Percentiles rank a stretch among this genome's conserved stretches.
phyloP scores from a whole-genome alignment of 2,797 vertebrate species.

The Protonibea diacanthus region DNA sequence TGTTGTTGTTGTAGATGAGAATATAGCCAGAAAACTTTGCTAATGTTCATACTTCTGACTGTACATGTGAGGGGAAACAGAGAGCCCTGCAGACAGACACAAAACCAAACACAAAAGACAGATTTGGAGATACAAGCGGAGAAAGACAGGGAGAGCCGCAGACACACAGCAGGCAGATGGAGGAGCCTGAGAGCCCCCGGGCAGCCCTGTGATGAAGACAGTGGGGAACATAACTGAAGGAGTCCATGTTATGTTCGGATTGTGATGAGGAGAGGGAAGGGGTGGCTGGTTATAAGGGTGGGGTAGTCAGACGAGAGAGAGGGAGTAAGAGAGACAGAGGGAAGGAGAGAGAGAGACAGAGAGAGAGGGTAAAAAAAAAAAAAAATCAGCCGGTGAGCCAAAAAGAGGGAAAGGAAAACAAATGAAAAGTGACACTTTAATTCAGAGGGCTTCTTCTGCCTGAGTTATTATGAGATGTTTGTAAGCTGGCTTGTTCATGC shows the following conservation, averaged over 20 bases:
- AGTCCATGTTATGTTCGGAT: slow-evolving; percentile 77
- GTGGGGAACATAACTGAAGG: slow-evolving; percentile 76
- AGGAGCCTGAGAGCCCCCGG: slow-evolving; percentile 78
- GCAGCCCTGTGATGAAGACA: slow-evolving; percentile 82
- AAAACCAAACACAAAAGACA: slow-evolving; percentile 60
- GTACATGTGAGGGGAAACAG: slow-evolving; percentile 32
- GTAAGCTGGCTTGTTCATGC: slow-evolving; percentile 86
- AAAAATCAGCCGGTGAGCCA: slow-evolving; percentile 70
- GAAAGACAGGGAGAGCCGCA: slow-evolving; percentile 69
- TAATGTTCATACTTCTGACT: slow-evolving; percentile 48
- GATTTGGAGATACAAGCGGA: slow-evolving; percentile 70
- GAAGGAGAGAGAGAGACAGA: slow-evolving; percentile 30
- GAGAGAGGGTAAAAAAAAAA: neutral
- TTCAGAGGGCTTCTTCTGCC: slow-evolving; percentile 86
- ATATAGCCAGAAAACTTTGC: slow-evolving; percentile 41
- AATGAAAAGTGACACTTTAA: slow-evolving; percentile 91
- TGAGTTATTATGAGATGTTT: slow-evolving; percentile 89
- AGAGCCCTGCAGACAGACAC: slow-evolving; percentile 66
- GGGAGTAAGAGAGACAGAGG: slow-evolving; percentile 34
- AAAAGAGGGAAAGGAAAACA: slow-evolving; percentile 85
- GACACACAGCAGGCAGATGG: slow-evolving; percentile 81
- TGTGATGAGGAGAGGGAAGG: slow-evolving; percentile 61
- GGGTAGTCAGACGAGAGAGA: slow-evolving; percentile 56
- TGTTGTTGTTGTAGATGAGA: slow-evolving; percentile 46
- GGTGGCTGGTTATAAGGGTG: slow-evolving; percentile 46